A percentile compares a stretch with the other conserved stretches of the same genome.
Conservation (phyloP, 2,113 vertebrate genomes). For the Rhinoderma darwinii region DNA sequence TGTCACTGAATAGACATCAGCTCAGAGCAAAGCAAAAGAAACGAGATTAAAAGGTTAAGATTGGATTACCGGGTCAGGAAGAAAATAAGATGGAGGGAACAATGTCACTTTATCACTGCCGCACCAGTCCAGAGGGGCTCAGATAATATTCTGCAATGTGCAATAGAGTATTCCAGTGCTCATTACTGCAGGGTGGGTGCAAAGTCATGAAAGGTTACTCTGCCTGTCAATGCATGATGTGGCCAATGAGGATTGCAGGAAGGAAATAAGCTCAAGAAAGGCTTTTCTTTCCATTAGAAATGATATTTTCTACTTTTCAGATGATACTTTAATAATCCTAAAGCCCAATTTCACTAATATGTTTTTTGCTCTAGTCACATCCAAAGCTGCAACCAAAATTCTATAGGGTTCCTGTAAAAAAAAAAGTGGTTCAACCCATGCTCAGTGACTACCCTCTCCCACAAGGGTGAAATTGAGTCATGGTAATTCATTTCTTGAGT, state of each 20-base stretch:
- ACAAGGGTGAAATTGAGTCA: no score
- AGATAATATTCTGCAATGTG: background rate
- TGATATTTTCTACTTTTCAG: background rate
- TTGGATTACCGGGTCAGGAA: constrained; percentile 32
- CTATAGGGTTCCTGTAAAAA: no score
- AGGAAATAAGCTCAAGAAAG: background rate
- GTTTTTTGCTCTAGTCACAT: background rate
- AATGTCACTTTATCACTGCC: background rate
- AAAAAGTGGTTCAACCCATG: background rate
- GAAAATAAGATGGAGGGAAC: background rate
- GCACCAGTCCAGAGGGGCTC: background rate
- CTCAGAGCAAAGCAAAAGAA: background rate
- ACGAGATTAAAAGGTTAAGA: constrained; percentile 53
- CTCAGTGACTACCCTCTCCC: no score
- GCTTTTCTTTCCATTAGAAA: background rate
- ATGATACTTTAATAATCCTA: background rate
- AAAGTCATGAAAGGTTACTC: background rate
- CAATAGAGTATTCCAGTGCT: background rate
- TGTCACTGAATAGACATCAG: constrained; percentile 2
- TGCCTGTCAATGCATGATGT: background rate
- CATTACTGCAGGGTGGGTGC: background rate
- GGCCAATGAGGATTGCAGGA: background rate
- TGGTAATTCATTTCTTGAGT: no score
- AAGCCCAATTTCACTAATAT: background rate
- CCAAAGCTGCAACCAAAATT: background rate